Percentiles rank a stretch among this genome's conserved stretches.
Evolutionary conservation across 2,888 invertebrate species (phyloP).

Genomic region (Lasioglossum lativentre): DNA sequence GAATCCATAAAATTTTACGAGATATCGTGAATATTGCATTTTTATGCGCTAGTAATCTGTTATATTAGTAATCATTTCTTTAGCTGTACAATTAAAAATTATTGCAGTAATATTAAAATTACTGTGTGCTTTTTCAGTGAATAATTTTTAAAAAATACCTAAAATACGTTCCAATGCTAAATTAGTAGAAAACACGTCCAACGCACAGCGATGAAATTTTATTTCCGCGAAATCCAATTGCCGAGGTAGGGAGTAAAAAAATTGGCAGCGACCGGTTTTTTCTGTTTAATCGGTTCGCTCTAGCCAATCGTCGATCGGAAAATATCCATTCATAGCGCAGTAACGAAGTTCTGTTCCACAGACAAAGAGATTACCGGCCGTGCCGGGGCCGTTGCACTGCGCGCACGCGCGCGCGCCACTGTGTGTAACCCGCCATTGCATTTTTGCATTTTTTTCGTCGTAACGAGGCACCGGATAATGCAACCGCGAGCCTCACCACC

Average conservation of each 20-base stretch:
- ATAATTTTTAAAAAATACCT: background rate
- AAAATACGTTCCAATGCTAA: too few species aligned
- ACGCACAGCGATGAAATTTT: background rate
- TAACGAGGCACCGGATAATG: slow-evolving; percentile 4
- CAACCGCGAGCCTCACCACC: slow-evolving; percentile 7
- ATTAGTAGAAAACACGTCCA: background rate
- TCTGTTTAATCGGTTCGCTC: background rate
- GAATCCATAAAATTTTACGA: background rate
- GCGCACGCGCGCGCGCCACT: background rate
- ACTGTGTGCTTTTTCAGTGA: background rate
- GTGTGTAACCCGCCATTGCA: background rate
- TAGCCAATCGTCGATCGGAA: slow-evolving; percentile 25
- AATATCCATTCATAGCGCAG: slow-evolving; percentile 34
- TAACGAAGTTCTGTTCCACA: slow-evolving; percentile 21
- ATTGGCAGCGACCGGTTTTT: background rate
- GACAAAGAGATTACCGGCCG: slow-evolving; percentile 2
- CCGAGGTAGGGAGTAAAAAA: background rate
- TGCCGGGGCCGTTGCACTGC: slow-evolving; percentile 1
- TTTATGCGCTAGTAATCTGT: background rate
- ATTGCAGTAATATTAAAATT: too few species aligned
- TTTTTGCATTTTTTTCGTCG: background rate
- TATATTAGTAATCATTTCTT: background rate
- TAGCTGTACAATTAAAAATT: background rate
- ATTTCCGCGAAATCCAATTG: background rate
- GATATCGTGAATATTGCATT: too few species aligned